Base-by-base conservation (phyloP, 1,140 invertebrate species). In the Orchesella cincta region DNA sequence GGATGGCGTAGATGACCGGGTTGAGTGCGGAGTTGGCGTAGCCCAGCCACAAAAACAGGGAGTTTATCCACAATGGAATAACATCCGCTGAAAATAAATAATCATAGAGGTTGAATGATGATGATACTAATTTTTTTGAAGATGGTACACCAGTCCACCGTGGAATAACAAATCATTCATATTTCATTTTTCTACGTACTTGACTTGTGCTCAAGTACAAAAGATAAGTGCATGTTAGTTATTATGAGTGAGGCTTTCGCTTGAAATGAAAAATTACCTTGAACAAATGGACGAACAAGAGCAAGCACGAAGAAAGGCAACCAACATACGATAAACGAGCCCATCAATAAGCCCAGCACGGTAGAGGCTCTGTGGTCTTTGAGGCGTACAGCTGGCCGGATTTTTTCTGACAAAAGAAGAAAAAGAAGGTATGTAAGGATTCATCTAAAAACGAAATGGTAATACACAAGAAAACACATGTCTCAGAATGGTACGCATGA, bases 301-400 rank as follows among this genome's bases (percentile, higher is more conserved):
- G 96, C 95, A 36, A 96, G 88, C 14, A 98, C 93, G 86, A 98
- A 98, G 85, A 98, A 99, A 1, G 97, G 97, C 35, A 98, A 86
- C 97, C 97, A 99, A 85, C 96, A 98, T 74, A 98, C 87, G 26
- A 93, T 94, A 83, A 99, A 98, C 0, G 95, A 94, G 76, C 71
- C 96, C 94, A 97, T 96, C 72, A 99, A 98, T 74, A 99, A 97
- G 20, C 96, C 96, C 76, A 99, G 88, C 0, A 97, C 99, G 23
- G 96, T 96, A 74, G 95, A 97, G 2, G 96, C 96, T 85, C 98
- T 98, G 62, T 94, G 89, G 83, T 97, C 95, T 82, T 82, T 82
- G 36, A 82, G 74, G 31, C 76, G 67, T 20, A 78, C 74, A 16
- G 62, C 62, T 35, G 79, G 76, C 31, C 79, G 67, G 34, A 81